Evolutionary conservation across 2,797 vertebrate species (phyloP), one percentile per base, ranked within the genome.

Genomic region (Rhinella marina): DNA sequence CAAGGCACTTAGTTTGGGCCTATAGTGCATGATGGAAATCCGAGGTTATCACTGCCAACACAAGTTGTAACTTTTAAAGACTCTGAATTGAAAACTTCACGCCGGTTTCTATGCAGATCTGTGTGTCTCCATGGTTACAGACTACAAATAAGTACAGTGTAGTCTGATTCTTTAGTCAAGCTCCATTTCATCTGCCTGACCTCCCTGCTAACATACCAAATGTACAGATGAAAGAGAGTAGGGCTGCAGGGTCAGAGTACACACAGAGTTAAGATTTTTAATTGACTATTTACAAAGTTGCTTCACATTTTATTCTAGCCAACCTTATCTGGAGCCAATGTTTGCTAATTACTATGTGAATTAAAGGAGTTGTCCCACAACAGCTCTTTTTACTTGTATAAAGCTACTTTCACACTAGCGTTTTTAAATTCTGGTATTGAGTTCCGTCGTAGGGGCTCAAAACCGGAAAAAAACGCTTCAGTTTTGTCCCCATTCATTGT

Each of bases 1-100:
- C 54, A 80, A 80, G 85, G 85, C 76, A 86, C 61, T 86, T 79
- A 79, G 14, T 41, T 64, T 66, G 66, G 25, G 29, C 73, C 73
- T 66, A n/a, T 19, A 27, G 41, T 41, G 59, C 32, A 56, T 23
- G 77, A 66, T 62, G 32, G 7, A 62, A n/a, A 56, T 79, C 41
- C 29, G 59, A 66, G 12, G 9, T 9, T n/a, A 48, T 29, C 21
- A 66, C 61, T 27, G 68, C 16, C 14, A 7, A 7, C 7, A 6
- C 7, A 41, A 41, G 41, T 6, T 41, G 41, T 41, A 6, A 41
- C 41, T 41, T 41, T 41, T 41, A 41, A 2, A 41, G 32, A 41
- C 32, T 41, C 32, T 41, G 5, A 41, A 41, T 10, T 13, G 12
- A 54, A 54, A 54, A 54, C 52, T 11, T 54, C 52, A 25, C 25